A percentile compares a stretch with the other conserved stretches of the same genome.
Conservation (phyloP, 53 echinoderm and acorn worm species). For the Paracentrotus lividus region DNA sequence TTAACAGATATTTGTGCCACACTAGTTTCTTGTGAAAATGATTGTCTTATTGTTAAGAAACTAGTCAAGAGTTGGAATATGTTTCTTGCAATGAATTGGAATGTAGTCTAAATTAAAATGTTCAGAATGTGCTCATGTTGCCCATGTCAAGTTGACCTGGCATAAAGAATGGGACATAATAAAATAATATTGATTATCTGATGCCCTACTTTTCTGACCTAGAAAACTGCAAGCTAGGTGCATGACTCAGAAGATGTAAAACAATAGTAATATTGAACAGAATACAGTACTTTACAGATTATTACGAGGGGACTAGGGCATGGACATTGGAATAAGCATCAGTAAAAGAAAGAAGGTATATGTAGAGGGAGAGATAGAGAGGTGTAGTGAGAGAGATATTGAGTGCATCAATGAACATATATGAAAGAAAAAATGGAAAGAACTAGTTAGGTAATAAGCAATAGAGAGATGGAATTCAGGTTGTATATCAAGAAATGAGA, state of each 20-base stretch:
- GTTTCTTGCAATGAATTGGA: not conserved
- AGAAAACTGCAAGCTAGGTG: not conserved
- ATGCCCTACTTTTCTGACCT: slow-evolving; percentile 11
- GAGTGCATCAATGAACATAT: too few species aligned
- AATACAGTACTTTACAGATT: not conserved
- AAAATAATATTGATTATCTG: not conserved
- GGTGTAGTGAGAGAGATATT: not conserved
- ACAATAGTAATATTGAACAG: not conserved
- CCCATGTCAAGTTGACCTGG: not conserved
- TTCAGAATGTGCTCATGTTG: not conserved
- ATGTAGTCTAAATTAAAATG: not conserved
- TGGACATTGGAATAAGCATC: not conserved
- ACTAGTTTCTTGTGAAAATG: not conserved
- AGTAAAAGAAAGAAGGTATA: not conserved
- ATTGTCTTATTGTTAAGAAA: not conserved
- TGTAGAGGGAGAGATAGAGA: not conserved
- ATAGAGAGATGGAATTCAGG: not conserved
- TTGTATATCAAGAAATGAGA: too few species aligned
- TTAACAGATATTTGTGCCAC: too few species aligned
- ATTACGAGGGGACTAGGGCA: not conserved
- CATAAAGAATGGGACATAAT: too few species aligned
- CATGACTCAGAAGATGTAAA: not conserved
- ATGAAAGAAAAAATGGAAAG: too few species aligned
- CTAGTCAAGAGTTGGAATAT: not conserved
- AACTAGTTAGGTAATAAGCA: too few species aligned